Percentiles rank a stretch among this genome's conserved stretches.
Conservation (phyloP, 2,113 vertebrate genomes). For the Nettapus auritus region DNA sequence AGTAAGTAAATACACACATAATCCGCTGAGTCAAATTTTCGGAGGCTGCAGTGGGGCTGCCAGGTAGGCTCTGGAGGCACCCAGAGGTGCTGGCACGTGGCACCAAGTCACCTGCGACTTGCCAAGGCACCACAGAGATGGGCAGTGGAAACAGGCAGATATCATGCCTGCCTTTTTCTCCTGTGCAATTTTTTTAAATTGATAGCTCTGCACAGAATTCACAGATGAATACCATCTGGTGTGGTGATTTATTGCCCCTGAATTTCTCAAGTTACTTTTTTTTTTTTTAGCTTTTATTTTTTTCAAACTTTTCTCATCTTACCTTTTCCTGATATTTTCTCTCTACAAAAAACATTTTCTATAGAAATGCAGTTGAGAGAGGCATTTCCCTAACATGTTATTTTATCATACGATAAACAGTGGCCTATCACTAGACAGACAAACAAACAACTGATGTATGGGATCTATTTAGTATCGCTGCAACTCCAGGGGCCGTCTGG, state of each 20-base stretch:
- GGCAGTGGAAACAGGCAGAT: slow-evolving; percentile 3
- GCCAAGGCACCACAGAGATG: neutral
- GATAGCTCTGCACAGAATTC: slow-evolving; percentile 35
- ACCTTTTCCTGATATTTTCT: slow-evolving; percentile 51
- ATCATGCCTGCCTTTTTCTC: neutral
- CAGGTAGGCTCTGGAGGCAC: neutral
- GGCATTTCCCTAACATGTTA: slow-evolving; percentile 6
- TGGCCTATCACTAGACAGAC: slow-evolving; percentile 17
- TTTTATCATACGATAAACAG: slow-evolving; percentile 47
- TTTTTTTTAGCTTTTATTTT: neutral
- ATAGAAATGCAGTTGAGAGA: neutral
- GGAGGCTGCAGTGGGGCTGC: neutral
- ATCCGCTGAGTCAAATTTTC: neutral
- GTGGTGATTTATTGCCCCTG: slow-evolving; percentile 64
- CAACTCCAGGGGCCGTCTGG: neutral
- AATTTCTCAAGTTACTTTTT: slow-evolving; percentile 62
- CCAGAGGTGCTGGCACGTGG: neutral
- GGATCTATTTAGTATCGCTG: slow-evolving; percentile 6
- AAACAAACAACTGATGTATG: slow-evolving; percentile 23
- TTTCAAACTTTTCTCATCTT: slow-evolving; percentile 14
- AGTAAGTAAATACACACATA: neutral
- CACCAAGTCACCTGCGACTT: neutral
- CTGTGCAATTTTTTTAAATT: neutral
- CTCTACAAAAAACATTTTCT: neutral
- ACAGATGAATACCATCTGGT: slow-evolving; percentile 72